Evolutionary conservation across 1,140 invertebrate species (phyloP), one percentile per base, ranked within the genome.

Genomic region (Drosophila ficusphila): DNA sequence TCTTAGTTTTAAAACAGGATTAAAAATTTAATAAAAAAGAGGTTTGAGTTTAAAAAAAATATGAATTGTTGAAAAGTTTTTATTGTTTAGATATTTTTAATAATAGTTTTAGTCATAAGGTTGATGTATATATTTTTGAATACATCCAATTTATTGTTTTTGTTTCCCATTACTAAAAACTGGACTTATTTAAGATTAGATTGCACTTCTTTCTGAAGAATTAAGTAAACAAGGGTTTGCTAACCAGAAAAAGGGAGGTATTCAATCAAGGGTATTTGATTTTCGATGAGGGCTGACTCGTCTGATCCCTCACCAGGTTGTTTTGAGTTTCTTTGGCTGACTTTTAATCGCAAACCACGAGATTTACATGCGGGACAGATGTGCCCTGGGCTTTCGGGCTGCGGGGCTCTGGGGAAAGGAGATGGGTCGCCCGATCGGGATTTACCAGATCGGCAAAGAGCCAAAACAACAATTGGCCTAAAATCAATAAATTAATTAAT

Each of bases 401-500:
- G 4, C 12, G 23, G 21, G 29, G 7, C 11, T 18, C 29, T 9
- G 23, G 16, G 12, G 54, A 52, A 9, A 2, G 12, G 58, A 44
- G 19, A 27, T 34, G 58, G 47, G 36, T 7, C 0, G 14, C 12
- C 4, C n/a, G 41, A 33, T 54, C 74, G 78, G 78, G 78, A 82
- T 56, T 81, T 81, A 82, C 78, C 65, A 68, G 65, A 44, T 58
- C 61, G 60, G 31, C 58, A 42, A 39, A 42, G 38, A 65, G 39
- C 18, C 56, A 49, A 64, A 72, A 72, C 67, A 58, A 72, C 70
- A 73, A 53, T 73, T 73, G 70, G 48, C 48, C 34, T 16, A 48
- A 74, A 72, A 71, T 71, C 68, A 72, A 72, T 74, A 74, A 75
- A 75, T 74, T 74, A 75, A 74, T 74, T 74, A 74, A 74, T 74